Conservation (phyloP, 2,113 vertebrate species). For the Pachycephala philippinensis region DNA sequence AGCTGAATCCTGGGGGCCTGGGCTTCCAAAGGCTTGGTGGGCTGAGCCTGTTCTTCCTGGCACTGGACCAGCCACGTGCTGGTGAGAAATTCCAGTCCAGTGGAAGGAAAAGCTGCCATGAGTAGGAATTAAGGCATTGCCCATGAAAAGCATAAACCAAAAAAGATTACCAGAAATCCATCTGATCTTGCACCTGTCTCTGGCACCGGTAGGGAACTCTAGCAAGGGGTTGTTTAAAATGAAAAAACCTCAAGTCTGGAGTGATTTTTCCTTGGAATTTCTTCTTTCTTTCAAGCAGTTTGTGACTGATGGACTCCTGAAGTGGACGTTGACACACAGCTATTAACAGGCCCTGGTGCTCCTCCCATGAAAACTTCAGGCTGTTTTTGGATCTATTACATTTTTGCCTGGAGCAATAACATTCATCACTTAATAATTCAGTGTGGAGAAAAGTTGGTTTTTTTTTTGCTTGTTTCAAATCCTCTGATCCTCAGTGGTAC, state of each 20-base stretch:
- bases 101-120: neutral
- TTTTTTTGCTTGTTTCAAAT: neutral
- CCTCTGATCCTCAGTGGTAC: neutral
- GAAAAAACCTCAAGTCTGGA: neutral
- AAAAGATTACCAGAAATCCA: neutral
- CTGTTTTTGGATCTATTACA: neutral
- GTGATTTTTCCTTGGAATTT: neutral
- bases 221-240: neutral
- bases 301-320: neutral
- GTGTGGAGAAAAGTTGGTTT: neutral
- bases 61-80: rapidly evolving
- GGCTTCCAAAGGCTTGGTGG: neutral
- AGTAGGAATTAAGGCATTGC: neutral
- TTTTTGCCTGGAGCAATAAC: neutral
- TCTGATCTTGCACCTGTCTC: neutral
- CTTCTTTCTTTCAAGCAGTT: neutral
- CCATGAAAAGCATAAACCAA: neutral
- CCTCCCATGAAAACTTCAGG: neutral
- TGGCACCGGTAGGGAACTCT: neutral
- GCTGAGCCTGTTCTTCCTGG: neutral
- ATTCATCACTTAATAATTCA: neutral
- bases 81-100: neutral
- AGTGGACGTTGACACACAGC: neutral
- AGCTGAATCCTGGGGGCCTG: neutral
- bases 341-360: neutral